Percentiles rank a stretch among this genome's conserved stretches.
Conservation (phyloP, 2,797 vertebrate genomes). For the Phyllotis vaccarum region DNA sequence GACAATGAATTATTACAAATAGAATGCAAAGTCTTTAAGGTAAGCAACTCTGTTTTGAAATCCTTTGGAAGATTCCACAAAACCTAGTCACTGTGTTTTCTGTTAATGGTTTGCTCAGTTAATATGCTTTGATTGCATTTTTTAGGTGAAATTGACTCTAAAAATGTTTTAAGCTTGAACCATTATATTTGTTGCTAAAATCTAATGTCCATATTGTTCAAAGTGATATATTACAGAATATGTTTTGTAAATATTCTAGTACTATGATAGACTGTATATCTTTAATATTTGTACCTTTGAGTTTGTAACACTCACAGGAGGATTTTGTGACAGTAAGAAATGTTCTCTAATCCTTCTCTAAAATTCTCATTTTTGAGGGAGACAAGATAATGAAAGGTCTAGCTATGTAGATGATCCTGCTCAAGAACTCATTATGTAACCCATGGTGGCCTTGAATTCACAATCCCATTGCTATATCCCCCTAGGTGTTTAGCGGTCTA, state of each 20-base stretch:
- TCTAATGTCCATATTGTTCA: conserved; percentile 55
- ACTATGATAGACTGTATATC: conserved; percentile 30
- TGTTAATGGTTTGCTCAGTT: background rate
- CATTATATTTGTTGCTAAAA: conserved; percentile 58
- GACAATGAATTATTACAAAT: conserved; percentile 46
- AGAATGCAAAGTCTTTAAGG: conserved; percentile 46
- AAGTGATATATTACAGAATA: conserved; percentile 46
- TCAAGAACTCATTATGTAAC: background rate
- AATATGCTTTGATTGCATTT: background rate
- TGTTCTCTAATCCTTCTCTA: conserved; percentile 24
- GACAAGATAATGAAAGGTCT: background rate
- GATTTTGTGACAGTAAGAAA: conserved; percentile 31
- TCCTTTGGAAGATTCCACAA: conserved; percentile 61
- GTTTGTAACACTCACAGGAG: conserved; percentile 11
- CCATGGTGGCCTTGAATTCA: background rate
- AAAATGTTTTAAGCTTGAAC: conserved; percentile 58
- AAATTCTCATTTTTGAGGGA: background rate
- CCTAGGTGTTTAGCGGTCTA: background rate
- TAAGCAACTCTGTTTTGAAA: conserved; percentile 15
- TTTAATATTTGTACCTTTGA: conserved; percentile 56
- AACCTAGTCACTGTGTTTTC: conserved; percentile 9
- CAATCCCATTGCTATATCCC: background rate
- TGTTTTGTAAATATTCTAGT: conserved; percentile 61
- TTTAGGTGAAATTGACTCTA: conserved; percentile 59
- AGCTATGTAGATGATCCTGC: background rate